Evolutionary conservation across 1,140 invertebrate genomes (phyloP), one percentile per base, ranked within the genome.

Genomic region (Periplaneta americana): DNA sequence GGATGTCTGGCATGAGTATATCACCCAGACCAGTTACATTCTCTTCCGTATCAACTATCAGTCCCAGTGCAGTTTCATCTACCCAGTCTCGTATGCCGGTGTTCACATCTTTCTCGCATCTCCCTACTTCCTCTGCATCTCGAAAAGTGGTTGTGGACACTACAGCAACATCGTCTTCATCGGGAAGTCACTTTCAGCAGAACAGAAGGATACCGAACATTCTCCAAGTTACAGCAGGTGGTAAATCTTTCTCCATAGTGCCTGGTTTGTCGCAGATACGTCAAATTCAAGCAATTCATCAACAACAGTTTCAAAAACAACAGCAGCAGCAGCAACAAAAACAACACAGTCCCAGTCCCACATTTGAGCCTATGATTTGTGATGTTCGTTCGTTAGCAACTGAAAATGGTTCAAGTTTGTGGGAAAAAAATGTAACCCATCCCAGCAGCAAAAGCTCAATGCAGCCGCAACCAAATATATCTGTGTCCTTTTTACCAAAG

Each of bases 331-430:
- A 34, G 74, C 48, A 22, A 18, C 76, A 81, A 32, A 39, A 5
- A 57, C 34, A n/a, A 28, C 75, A 15, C 11, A 28, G 75, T 76
- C 33, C 75, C n/a, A 35, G 36, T 36, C n/a, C 31, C 4, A 31
- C 28, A 28, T 90, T 90, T 82, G 88, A 88, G 78, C 89, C 89
- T 9, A 81, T 90, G 15, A 89, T 90, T 75, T 89, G 88, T 83
- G 89, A 90, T 81, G 86, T 89, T 0, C 83, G 89, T 35, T 83
- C 86, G 31, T 79, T 87, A 33, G 84, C 86, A 10, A 37, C 82
- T 3, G 81, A 83, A 32, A 35, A 57, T 34, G 66, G 36, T 17
- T n/a, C 34, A 31, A 36, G 37, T 13, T n/a, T 75, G 36, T 81
- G 82, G 82, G 75, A 82, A 28, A 48, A 75, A 74, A 79, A 66